Base-by-base conservation (phyloP, 2,888 invertebrate species). In the Atherix ibis region DNA sequence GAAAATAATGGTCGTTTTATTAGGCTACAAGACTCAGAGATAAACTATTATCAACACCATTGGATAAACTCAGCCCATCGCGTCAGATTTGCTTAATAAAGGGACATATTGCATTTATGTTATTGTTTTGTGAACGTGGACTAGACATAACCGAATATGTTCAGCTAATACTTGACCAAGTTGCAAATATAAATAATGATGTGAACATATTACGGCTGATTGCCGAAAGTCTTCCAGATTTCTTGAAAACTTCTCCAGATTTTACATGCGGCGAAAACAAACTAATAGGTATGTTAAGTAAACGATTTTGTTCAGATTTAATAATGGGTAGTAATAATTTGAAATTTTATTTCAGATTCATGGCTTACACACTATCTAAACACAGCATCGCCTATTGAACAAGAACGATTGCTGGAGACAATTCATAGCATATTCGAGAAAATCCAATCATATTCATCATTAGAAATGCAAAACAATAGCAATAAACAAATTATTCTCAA, bases 41-140 rank as follows among this genome's bases (percentile, higher is more conserved):
- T 6, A 54, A 59, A 42, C 40, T 63, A 9, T 44, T 58, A 3
- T 53, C 54, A 15, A 42, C 63, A 22, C 45, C 52, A 1, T 43
- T 60, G 17, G 56, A 59, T 2, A 58, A 59, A 41, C 39, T 63
- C n/a, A 46, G 50, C 1, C 40, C 44, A 6, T 48, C 45, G 4
- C 52, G 58, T 3, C 58, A 58, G 26, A 36, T 48, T 12, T 48
- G 54, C 8, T 46, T 58, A 2, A 49, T 52, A 19, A 63, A 58
- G 40, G 59, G 58, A 0, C 62, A 64, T 28, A 49, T 60, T 41
- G 56, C 59, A 1, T 19, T 63, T 25, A 39, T 64, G 9, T 52
- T 62, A 25, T 42, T 63, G 4, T 58, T 53, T 32, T 48, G 56
- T 1, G 56, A 59, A 27, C 49, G 55, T 24, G 46, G 50, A 2